Percentiles rank a stretch among this genome's conserved stretches.
phyloP scores from a whole-genome alignment of 2,888 invertebrate species.

The Drosophila rellima region DNA sequence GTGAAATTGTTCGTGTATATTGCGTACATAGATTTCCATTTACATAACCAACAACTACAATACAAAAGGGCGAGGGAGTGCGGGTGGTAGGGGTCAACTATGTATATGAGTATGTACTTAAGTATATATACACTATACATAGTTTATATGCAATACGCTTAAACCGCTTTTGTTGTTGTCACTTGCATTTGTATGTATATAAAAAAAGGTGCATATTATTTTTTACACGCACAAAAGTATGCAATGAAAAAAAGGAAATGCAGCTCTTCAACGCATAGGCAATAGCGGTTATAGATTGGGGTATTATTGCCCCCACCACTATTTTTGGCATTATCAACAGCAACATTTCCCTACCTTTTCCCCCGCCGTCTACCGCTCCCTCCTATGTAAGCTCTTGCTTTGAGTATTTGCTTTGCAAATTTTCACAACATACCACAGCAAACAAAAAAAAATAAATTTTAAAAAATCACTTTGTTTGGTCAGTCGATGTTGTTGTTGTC shows the following conservation, averaged over 20 bases:
- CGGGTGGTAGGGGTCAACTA: background rate
- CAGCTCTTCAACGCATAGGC: slow-evolving; percentile 27
- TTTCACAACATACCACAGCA: slow-evolving; percentile 54
- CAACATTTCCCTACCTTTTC: background rate
- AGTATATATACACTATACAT: slow-evolving; percentile 22
- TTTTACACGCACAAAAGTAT: slow-evolving; percentile 72
- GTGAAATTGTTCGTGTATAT: slow-evolving; percentile 66
- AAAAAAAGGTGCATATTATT: slow-evolving; percentile 63
- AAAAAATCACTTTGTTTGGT: slow-evolving; percentile 41
- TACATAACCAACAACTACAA: slow-evolving; percentile 64
- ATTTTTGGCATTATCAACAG: slow-evolving; percentile 45
- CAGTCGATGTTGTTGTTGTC: slow-evolving; percentile 41
- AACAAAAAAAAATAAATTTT: slow-evolving; percentile 12
- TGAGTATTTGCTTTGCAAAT: slow-evolving; percentile 71
- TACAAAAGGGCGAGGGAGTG: slow-evolving; percentile 15
- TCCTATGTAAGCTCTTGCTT: slow-evolving; percentile 37
- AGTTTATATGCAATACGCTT: slow-evolving; percentile 49
- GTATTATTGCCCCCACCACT: background rate
- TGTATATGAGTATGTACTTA: slow-evolving; percentile 12
- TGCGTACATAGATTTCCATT: slow-evolving; percentile 60
- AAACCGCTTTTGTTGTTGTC: slow-evolving; percentile 47
- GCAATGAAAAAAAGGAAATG: slow-evolving; percentile 54
- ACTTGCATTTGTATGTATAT: slow-evolving; percentile 14
- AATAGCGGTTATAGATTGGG: slow-evolving; percentile 25
- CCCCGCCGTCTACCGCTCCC: background rate